These are phyloP conservation scores for Jaculus jaculus DNA, from an alignment of 2,113 vertebrate species.

Conservation along the genomic window DNA sequence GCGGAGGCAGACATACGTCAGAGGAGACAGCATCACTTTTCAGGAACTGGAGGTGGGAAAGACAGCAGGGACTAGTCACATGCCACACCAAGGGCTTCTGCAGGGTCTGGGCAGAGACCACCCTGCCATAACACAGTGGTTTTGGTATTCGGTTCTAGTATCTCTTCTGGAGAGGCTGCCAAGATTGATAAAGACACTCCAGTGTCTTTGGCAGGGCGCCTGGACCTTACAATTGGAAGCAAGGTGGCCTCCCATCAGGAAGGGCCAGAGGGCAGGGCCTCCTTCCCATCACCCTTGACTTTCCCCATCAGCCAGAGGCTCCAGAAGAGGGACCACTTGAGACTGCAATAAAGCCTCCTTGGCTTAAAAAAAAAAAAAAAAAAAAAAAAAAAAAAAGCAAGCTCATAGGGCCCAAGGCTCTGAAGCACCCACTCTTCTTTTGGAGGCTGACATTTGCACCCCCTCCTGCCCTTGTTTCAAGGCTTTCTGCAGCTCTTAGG, in stretches of 20 bases:
- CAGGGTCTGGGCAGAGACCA: neutral
- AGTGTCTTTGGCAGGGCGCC: neutral
- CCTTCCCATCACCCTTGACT: neutral
- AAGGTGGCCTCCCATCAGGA: neutral
- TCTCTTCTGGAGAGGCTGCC: neutral
- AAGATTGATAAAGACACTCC: neutral
- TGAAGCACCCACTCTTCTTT: rapidly evolving
- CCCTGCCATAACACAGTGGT: rapidly evolving
- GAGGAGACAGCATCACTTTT: neutral
- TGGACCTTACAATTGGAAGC: neutral
- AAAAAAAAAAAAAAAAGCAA: no score
- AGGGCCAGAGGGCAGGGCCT: neutral
- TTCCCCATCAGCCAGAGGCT: no score
- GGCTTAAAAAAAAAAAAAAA: no score
- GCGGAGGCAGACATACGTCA: neutral
- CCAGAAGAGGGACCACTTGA: neutral
- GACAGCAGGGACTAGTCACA: neutral
- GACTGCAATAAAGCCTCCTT: rapidly evolving
- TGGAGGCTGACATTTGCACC: rapidly evolving
- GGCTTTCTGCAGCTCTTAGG: neutral
- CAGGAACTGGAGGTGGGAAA: neutral
- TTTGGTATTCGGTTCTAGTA: neutral
- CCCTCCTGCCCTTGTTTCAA: neutral
- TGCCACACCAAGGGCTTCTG: no score
- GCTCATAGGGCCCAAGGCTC: neutral